Evolutionary conservation across 2,888 invertebrate species (phyloP), one percentile per base, ranked within the genome.

Genomic region (Trilocha varians): DNA sequence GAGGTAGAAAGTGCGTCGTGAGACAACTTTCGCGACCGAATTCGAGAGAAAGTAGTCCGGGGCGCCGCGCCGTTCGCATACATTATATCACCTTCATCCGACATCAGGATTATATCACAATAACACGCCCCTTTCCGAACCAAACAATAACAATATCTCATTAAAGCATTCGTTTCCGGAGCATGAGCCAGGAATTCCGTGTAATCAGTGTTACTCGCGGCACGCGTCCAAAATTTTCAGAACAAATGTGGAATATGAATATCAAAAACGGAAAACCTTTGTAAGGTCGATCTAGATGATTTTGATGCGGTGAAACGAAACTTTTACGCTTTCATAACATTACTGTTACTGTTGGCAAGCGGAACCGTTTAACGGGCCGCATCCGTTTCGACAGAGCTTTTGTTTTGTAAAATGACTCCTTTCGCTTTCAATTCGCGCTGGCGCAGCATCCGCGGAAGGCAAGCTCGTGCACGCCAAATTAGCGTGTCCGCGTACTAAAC

Each of bases 21-120:
- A 82, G 76, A 73, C 80, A 78, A 83, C 85, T 85, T 85, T 85
- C 85, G 79, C 84, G 83, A 69, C 83, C 83, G 79, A 85, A 84
- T 83, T 84, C 78, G 63, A 83, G 85, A 78, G 85, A 85, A 84
- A 84, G 85, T 82, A 78, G 83, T 75, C 64, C 84, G 75, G 69
- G 62, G 71, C 69, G 76, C 70, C 55, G 62, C 62, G 59, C 69
- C 55, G 62, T 62, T 59, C 69, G 79, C 76, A 78, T 82, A 76
- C 70, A 77, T 84, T 84, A 83, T 84, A 84, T 84, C 79, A 82
- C 70, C n/a, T 73, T 72, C 67, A 80, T 78, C 71, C 65, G 70
- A 64, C 63, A 60, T 60, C 60, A 52, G 69, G 70, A 76, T 84
- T 84, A 83, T 79, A 78, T 83, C 80, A 83, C 68, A 59, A 46